Conservation (phyloP, 2,888 invertebrate species). For the Neoascia interrupta region DNA sequence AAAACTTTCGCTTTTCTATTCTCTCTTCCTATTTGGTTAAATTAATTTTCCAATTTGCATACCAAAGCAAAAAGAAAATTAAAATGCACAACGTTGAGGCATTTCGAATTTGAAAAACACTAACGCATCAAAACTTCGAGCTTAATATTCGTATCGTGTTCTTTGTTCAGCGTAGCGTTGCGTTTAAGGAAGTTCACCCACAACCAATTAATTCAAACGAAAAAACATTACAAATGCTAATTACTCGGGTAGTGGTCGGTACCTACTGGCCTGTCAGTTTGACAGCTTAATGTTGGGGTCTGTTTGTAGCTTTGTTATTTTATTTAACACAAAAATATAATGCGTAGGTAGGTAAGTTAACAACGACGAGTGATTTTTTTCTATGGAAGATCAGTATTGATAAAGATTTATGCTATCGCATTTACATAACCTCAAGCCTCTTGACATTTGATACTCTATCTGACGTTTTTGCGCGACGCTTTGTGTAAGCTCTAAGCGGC, state of each 20-base stretch:
- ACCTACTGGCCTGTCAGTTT: conserved; percentile 33
- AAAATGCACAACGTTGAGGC: not conserved
- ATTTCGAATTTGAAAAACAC: not conserved
- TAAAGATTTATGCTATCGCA: too few relatives aligned
- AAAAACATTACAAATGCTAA: conserved; percentile 63
- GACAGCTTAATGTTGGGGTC: too few relatives aligned
- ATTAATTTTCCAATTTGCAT: too few relatives aligned
- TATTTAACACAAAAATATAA: too few relatives aligned
- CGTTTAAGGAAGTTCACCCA: conserved; percentile 45
- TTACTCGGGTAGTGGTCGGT: conserved; percentile 26
- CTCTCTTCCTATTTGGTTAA: not conserved
- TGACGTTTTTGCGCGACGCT: conserved; percentile 5
- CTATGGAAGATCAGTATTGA: too few relatives aligned
- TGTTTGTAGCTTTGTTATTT: too few relatives aligned
- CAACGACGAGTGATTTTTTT: too few relatives aligned
- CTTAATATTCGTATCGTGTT: conserved; percentile 24
- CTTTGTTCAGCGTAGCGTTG: conserved; percentile 27
- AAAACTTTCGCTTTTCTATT: conserved; percentile 29
- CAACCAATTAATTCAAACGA: conserved; percentile 59
- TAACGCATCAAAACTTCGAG: not conserved
- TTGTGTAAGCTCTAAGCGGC: too few relatives aligned
- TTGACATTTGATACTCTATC: conserved; percentile 27
- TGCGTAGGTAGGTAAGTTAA: too few relatives aligned
- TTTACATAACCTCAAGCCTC: conserved; percentile 29
- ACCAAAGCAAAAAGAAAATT: not conserved